These are phyloP conservation scores for Macrophya alboannulata DNA, from an alignment of 2,888 invertebrate genomes.

Conservation along the genomic window DNA sequence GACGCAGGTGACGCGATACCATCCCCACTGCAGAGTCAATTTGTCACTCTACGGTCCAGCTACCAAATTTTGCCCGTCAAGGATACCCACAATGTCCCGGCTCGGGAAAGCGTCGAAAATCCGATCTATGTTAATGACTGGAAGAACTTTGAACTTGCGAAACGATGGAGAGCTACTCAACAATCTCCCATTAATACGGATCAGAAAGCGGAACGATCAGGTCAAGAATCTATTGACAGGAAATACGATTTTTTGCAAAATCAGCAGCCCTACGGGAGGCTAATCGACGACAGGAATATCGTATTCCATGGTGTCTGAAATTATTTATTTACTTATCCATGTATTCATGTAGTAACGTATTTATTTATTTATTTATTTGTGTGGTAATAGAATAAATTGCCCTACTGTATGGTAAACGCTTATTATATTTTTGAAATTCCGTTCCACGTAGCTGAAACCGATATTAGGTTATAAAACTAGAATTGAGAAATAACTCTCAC, in stretches of 20 bases:
- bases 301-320: constrained; percentile 28
- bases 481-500: background rate
- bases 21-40: constrained; percentile 80
- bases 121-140: constrained; percentile 65
- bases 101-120: constrained; percentile 34
- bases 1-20: constrained; percentile 76
- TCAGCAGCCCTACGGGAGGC: constrained; percentile 31
- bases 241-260: constrained; percentile 23
- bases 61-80: constrained; percentile 18
- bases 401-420: background rate
- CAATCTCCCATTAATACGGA: constrained; percentile 10
- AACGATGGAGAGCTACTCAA: constrained; percentile 24
- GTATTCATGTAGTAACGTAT: background rate
- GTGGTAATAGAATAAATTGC: constrained; percentile 10
- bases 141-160: constrained; percentile 67
- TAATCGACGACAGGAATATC: constrained; percentile 36
- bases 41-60: constrained; percentile 21
- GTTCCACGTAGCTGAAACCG: too few relatives aligned
- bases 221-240: constrained; percentile 13
- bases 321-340: constrained; percentile 1
- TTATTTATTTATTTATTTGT: constrained; percentile 43
- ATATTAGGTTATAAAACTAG: too few relatives aligned
- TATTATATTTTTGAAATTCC: too few relatives aligned
- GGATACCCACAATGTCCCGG: background rate
- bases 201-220: background rate